Base-by-base conservation (phyloP, 1,140 invertebrate genomes). In the Liolophura sinensis region DNA sequence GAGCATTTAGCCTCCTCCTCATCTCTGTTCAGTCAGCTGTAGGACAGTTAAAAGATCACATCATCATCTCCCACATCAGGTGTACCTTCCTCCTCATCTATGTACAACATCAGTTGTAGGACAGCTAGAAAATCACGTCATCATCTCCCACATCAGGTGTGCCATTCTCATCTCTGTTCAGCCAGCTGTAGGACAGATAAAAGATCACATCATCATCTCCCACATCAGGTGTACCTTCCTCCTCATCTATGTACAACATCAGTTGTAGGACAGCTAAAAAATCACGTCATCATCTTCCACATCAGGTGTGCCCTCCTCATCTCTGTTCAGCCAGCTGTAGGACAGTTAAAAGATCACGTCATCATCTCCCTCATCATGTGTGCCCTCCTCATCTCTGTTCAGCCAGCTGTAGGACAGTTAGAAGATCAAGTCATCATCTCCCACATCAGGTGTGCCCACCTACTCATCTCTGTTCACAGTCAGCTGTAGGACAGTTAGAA, bases 341-440 rank as follows among this genome's bases (percentile, higher is more conserved):
- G 31, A 40, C 31, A 40, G 31, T 40, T 40, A 40, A 9, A 40
- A 40, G 31, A 40, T 40, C 31, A 40, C 31, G 49, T 40, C 46
- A 40, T 60, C 56, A 64, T 57, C 25, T 24, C 31, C 54, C 24
- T 60, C 65, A 54, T 51, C 56, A 47, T 64, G 54, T 54, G 20
- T 24, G 18, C 50, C 47, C 18, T 46, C 24, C 31, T 40, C 31
- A 40, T 40, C 31, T 40, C 31, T 5, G 31, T 40, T 5, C 31
- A 40, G n/a, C n/a, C n/a, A n/a, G n/a, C n/a, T n/a, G n/a, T n/a
- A n/a, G n/a, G n/a, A n/a, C n/a, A n/a, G n/a, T n/a, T n/a, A n/a
- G n/a, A n/a, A n/a, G n/a, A n/a, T n/a, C n/a, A n/a, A n/a, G n/a
- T n/a, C n/a, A n/a, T n/a, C n/a, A n/a, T n/a, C n/a, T n/a, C n/a